These are phyloP conservation scores for Odocoileus virginianus DNA, from an alignment of 2,113 vertebrate genomes.

Conservation along the genomic window DNA sequence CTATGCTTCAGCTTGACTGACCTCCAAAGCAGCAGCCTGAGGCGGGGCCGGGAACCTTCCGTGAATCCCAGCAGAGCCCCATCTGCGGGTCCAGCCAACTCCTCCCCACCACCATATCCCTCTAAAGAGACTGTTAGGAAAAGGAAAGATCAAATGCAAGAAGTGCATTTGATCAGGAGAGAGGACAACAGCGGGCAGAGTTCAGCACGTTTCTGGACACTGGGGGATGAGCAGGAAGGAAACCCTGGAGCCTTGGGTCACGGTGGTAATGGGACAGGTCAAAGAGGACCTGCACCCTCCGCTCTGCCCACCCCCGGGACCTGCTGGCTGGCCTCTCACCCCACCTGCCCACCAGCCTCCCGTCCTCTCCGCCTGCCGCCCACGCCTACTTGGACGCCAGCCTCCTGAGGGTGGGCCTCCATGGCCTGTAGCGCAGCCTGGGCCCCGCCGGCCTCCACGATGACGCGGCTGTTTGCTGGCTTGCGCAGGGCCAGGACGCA, in stretches of 20 bases:
- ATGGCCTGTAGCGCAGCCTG: constrained; percentile 91
- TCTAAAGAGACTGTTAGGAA: not conserved
- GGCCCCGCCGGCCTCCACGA: constrained; percentile 91
- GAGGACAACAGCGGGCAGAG: not conserved
- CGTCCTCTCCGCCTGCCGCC: fast-evolving
- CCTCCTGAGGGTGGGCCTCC: constrained; percentile 85
- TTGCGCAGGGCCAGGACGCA: constrained; percentile 92
- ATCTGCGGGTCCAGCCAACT: not conserved
- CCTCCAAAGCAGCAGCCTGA: not conserved
- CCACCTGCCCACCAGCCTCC: too few relatives aligned
- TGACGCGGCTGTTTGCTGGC: constrained; percentile 89
- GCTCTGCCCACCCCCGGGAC: fast-evolving
- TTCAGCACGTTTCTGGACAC: not conserved
- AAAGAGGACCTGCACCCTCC: not conserved
- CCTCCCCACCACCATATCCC: not conserved
- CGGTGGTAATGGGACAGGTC: not conserved
- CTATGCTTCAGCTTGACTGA: not conserved
- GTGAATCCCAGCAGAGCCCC: not conserved
- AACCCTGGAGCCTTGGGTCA: fast-evolving
- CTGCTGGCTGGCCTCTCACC: not conserved
- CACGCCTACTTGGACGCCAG: constrained; percentile 88
- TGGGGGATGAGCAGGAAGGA: not conserved
- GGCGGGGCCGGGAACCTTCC: not conserved
- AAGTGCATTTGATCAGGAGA: not conserved
- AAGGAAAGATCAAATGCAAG: not conserved